A percentile compares a stretch with the other conserved stretches of the same genome.
phyloP scores from a whole-genome alignment of 37 sponge, comb jelly and placozoan genomes.

The Amphimedon queenslandica region DNA sequence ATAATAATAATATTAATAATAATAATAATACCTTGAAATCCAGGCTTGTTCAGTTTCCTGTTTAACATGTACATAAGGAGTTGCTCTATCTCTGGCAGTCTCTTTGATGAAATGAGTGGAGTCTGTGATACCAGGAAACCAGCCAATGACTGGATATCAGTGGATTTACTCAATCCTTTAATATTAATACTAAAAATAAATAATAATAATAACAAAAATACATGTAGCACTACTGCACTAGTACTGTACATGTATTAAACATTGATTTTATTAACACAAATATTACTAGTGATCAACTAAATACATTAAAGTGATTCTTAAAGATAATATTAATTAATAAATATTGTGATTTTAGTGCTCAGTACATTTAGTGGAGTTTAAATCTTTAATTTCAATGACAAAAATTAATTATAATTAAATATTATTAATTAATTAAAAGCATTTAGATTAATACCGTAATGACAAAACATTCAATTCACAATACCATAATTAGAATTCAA shows the following conservation, averaged over 20 bases:
- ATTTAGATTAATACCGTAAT: background rate
- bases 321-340: too few species aligned
- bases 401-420: background rate
- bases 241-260: background rate
- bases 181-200: constrained; percentile 55
- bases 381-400: background rate
- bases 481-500: background rate
- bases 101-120: constrained; percentile 59
- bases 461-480: background rate
- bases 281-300: too few species aligned
- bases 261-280: too few species aligned
- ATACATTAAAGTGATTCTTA: background rate
- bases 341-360: too few species aligned
- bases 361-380: too few species aligned
- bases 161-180: constrained; percentile 33
- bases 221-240: background rate
- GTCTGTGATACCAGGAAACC: constrained; percentile 60
- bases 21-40: too few species aligned
- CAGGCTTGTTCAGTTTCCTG: constrained; percentile 30
- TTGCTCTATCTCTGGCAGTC: constrained; percentile 88
- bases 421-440: background rate
- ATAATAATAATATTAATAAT: background rate
- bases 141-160: constrained; percentile 63
- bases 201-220: background rate
- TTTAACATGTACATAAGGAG: constrained; percentile 76